Conservation (phyloP, 2,113 vertebrate genomes). For the Amphiprion percula region DNA sequence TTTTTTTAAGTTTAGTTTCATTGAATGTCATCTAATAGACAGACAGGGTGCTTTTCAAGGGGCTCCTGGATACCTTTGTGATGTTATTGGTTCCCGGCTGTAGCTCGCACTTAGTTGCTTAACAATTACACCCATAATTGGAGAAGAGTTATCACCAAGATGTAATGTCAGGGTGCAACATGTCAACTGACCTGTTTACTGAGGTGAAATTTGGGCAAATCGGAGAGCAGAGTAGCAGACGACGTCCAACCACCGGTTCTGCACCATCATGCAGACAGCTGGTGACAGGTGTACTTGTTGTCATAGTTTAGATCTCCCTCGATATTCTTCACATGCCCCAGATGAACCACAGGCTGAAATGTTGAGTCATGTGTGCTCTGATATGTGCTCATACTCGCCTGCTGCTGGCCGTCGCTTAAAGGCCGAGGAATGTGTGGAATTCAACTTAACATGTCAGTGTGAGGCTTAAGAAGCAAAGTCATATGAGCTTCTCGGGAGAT, state of each 20-base stretch:
- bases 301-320: conserved; percentile 25
- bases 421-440: conserved; percentile 73
- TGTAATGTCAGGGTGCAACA: conserved; percentile 67
- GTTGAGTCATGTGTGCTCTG: conserved; percentile 1
- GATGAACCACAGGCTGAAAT: conserved; percentile 3
- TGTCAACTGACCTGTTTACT: conserved; percentile 66
- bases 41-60: conserved; percentile 14
- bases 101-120: conserved; percentile 55
- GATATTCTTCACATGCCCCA: conserved; percentile 12
- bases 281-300: conserved; percentile 52
- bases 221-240: conserved; percentile 51
- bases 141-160: conserved; percentile 65
- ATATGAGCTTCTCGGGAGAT: conserved; percentile 51
- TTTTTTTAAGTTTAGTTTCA: too few relatives aligned
- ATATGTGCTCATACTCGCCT: conserved; percentile 37
- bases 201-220: conserved; percentile 68
- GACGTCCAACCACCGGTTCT: background rate
- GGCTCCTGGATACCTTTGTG: background rate
- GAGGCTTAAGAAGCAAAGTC: conserved; percentile 59
- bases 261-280: conserved; percentile 31
- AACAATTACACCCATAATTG: conserved; percentile 63
- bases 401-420: conserved; percentile 40
- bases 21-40: background rate
- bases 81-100: background rate
- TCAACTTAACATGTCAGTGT: conserved; percentile 63